Conservation (phyloP, 2,888 invertebrate species). For the Bellardia pandia region DNA sequence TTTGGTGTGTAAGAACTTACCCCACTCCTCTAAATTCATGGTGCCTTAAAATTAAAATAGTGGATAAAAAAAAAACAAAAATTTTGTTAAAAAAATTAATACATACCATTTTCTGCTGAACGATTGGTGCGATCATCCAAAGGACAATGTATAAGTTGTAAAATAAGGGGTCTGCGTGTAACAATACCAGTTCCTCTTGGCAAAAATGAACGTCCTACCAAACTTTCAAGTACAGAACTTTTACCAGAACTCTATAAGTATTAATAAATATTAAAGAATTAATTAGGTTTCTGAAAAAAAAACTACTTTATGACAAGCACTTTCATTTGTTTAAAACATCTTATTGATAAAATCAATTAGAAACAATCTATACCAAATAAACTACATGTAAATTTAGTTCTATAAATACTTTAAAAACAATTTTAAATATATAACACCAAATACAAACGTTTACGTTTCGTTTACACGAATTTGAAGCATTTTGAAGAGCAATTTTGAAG, state of each 20-base stretch:
- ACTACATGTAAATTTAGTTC: no score
- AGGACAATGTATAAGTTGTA: slow-evolving; percentile 96
- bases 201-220: slow-evolving; percentile 98
- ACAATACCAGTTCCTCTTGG: slow-evolving; percentile 99
- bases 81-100: slow-evolving; percentile 58
- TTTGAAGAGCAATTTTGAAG: no score
- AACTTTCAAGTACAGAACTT: slow-evolving; percentile 98
- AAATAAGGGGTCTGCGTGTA: slow-evolving; percentile 95
- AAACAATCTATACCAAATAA: no score
- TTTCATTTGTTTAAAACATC: no score
- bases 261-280: not conserved
- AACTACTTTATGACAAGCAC: no score
- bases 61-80: not conserved
- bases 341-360: no score
- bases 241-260: slow-evolving; percentile 97
- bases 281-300: no score
- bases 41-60: slow-evolving; percentile 86
- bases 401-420: no score
- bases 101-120: slow-evolving; percentile 92
- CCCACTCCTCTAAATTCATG: slow-evolving; percentile 96
- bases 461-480: no score
- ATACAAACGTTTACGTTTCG: not conserved
- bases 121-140: slow-evolving; percentile 95
- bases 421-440: not conserved
- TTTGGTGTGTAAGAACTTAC: slow-evolving; percentile 96